These are phyloP conservation scores for Daubentonia madagascariensis DNA, from an alignment of 2,113 vertebrate genomes.

Conservation along the genomic window DNA sequence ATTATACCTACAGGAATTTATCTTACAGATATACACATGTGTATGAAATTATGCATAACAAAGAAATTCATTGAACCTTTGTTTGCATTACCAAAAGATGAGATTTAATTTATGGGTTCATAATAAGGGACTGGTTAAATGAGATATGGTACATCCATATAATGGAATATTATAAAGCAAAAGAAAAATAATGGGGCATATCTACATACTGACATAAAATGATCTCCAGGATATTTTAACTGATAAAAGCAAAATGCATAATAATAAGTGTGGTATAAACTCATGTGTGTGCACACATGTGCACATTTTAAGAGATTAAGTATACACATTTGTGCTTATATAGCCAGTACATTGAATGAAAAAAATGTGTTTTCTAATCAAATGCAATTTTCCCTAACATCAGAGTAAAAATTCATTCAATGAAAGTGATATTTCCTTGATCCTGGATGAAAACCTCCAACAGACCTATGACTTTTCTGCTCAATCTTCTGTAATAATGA, in stretches of 20 bases:
- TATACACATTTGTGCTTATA: neutral
- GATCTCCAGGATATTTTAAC: neutral
- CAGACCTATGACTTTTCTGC: neutral
- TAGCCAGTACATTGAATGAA: neutral
- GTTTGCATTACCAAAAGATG: neutral
- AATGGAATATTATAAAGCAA: neutral
- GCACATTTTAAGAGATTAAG: neutral
- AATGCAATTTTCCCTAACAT: neutral
- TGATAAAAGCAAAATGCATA: neutral
- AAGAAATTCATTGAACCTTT: neutral
- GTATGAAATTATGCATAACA: neutral
- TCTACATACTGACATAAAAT: neutral
- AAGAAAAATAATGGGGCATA: neutral
- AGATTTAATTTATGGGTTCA: neutral
- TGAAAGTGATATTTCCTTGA: neutral
- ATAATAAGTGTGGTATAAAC: neutral
- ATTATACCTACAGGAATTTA: neutral
- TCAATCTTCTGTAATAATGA: neutral
- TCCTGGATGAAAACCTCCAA: neutral
- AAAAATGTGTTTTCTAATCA: neutral
- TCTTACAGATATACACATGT: neutral
- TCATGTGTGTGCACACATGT: neutral
- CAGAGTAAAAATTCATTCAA: neutral
- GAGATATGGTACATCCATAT: neutral
- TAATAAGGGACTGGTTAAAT: neutral